phyloP scores from a whole-genome alignment of 2,888 invertebrate species.

The Melanchra persicariae region DNA sequence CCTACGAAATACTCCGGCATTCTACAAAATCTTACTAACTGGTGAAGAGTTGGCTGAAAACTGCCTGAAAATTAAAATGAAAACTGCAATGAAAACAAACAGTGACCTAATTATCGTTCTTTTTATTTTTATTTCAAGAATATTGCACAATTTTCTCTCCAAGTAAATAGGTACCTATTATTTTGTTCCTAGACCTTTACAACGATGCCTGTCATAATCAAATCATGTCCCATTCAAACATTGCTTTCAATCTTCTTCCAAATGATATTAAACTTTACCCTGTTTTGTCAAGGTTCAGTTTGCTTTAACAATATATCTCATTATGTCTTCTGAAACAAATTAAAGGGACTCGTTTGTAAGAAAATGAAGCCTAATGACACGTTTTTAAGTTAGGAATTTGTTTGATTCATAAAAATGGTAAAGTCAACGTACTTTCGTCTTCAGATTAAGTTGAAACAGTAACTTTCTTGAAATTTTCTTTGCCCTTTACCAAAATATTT shows the following conservation, averaged over 20 bases:
- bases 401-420: conserved; percentile 38
- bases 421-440: conserved; percentile 4
- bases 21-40: not conserved
- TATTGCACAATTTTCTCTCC: conserved; percentile 28
- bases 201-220: conserved; percentile 62
- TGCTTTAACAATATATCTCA: conserved; percentile 58
- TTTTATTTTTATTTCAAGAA: conserved; percentile 10
- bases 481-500: too few species aligned
- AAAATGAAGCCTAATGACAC: conserved; percentile 61
- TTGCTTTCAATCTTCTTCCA: conserved; percentile 27
- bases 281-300: conserved; percentile 56
- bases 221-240: conserved; percentile 66
- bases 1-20: not conserved
- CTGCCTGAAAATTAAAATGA: not conserved
- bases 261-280: conserved; percentile 58
- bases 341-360: conserved; percentile 59
- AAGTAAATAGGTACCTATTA: conserved; percentile 19
- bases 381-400: conserved; percentile 52
- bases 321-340: conserved; percentile 65
- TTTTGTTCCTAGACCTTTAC: conserved; percentile 39
- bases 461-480: conserved; percentile 19
- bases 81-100: not conserved
- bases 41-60: not conserved
- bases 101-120: not conserved
- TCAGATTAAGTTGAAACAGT: not conserved